These are phyloP conservation scores for Chaetodon trifasciatus DNA, from an alignment of 2,797 vertebrate genomes.

Conservation along the genomic window DNA sequence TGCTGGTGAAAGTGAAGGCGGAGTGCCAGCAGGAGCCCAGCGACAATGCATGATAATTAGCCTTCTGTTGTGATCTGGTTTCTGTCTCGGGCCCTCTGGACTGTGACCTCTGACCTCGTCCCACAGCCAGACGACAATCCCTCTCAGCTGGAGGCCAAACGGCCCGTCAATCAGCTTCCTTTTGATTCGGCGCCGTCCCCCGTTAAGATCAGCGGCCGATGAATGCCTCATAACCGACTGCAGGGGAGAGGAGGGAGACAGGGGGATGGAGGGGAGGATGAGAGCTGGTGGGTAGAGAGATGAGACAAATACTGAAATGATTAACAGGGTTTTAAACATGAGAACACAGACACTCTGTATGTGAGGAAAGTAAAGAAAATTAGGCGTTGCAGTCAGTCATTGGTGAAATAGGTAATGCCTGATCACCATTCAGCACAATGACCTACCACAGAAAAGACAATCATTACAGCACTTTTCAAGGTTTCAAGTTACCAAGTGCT, in stretches of 20 bases:
- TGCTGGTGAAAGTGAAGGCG: conserved; percentile 51
- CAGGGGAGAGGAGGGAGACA: not conserved
- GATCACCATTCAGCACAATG: not conserved
- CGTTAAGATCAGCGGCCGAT: conserved; percentile 42
- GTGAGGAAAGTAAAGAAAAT: not conserved
- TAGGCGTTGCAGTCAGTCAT: not conserved
- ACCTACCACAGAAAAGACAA: not conserved
- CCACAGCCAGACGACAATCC: conserved; percentile 69
- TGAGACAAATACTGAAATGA: conserved; percentile 36
- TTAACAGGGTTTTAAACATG: conserved; percentile 22
- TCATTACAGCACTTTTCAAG: too few relatives aligned
- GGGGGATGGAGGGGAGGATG: not conserved
- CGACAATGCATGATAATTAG: conserved; percentile 78
- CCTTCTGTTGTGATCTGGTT: conserved; percentile 73
- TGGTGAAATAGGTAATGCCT: not conserved
- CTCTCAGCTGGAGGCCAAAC: conserved; percentile 73
- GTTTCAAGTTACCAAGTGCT: too few relatives aligned
- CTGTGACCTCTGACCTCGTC: conserved; percentile 78
- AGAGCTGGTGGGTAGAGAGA: not conserved
- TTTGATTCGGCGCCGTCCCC: conserved; percentile 29
- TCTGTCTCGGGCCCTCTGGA: conserved; percentile 61
- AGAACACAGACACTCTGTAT: not conserved
- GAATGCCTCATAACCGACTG: conserved; percentile 41
- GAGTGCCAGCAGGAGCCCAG: conserved; percentile 9
- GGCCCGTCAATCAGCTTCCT: conserved; percentile 69